These are phyloP conservation scores for pig (Sus scrofa) DNA, from an alignment of 2,113 vertebrate genomes.

Conservation along the genomic window DNA sequence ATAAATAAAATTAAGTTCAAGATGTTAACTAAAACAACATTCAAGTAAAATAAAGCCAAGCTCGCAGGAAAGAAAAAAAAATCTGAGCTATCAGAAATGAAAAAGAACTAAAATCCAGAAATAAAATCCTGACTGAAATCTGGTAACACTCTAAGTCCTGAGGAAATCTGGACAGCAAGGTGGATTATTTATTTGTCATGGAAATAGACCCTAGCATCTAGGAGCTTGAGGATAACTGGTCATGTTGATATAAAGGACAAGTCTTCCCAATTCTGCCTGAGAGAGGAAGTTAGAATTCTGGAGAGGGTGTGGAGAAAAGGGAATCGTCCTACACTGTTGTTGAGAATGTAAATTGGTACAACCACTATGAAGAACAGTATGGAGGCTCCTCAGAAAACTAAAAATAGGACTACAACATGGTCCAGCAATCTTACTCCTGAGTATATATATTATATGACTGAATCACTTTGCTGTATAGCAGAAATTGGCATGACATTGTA, in stretches of 20 bases:
- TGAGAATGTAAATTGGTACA: no score
- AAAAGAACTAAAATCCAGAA: background rate
- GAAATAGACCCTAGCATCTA: background rate
- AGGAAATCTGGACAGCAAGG: background rate
- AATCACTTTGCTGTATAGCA: no score
- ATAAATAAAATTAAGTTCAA: constrained; percentile 2
- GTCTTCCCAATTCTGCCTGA: background rate
- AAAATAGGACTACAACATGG: no score
- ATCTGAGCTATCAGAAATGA: background rate
- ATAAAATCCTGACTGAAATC: background rate
- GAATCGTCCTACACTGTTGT: no score
- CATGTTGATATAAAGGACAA: background rate
- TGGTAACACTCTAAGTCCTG: background rate
- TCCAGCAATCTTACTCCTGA: no score
- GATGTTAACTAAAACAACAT: no score
- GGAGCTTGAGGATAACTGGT: background rate
- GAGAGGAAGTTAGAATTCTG: background rate
- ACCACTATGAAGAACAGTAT: no score
- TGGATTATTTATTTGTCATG: background rate
- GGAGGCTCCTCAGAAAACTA: no score
- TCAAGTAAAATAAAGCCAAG: background rate
- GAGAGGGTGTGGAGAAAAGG: no score
- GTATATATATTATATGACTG: no score
- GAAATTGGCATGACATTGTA: no score
- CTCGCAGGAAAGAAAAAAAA: background rate